phyloP scores from a whole-genome alignment of 2,113 vertebrate genomes.

The human region GRCh38 chrX:101166501-101167000 shows the following conservation, averaged over 20 bases:
- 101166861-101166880: too few species aligned
- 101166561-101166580: conserved; percentile 32
- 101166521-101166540: conserved; percentile 19
- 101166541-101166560: background rate
- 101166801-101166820: too few species aligned
- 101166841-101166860: too few species aligned
- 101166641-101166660: background rate
- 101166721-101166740: background rate
- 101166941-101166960: too few species aligned
- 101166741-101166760: background rate
- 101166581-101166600: conserved; percentile 14
- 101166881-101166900: too few species aligned
- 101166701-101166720: conserved; percentile 30
- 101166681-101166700: conserved; percentile 11
- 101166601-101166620: background rate
- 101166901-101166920: too few species aligned
- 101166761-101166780: background rate
- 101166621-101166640: conserved; percentile 22
- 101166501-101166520: conserved; percentile 29
- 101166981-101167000: too few species aligned
- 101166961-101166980: too few species aligned
- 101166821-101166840: too few species aligned
- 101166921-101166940: too few species aligned
- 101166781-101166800: too few species aligned
- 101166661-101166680: conserved; percentile 19